Conservation (phyloP, 2,113 vertebrate species). For the Diadophis punctatus region DNA sequence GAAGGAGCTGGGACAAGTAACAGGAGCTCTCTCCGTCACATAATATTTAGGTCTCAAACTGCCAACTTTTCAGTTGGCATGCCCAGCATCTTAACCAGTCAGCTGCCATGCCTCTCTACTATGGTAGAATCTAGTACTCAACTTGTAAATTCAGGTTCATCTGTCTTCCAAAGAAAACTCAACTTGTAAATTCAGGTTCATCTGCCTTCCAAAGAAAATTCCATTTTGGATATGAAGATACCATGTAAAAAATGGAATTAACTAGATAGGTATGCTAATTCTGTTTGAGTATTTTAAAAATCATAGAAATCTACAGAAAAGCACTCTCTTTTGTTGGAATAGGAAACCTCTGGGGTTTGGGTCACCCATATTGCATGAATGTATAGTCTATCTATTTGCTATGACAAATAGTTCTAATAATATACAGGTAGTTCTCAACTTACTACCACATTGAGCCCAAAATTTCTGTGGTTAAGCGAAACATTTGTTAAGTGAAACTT, state of each 20-base stretch:
- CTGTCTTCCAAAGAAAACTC: background rate
- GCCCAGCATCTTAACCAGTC: no score
- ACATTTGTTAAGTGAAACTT: background rate
- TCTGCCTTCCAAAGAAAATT: no score
- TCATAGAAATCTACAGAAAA: background rate
- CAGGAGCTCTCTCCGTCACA: no score
- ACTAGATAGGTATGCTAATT: background rate
- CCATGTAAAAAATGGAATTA: background rate
- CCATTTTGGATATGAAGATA: background rate
- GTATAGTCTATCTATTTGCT: background rate
- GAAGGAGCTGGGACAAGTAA: no score
- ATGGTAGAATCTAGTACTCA: background rate
- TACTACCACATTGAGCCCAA: background rate
- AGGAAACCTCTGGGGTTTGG: background rate
- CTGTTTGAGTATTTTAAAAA: background rate
- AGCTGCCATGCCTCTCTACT: background rate
- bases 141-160: background rate
- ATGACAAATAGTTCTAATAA: conserved; percentile 23
- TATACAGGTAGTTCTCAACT: background rate
- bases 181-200: no score
- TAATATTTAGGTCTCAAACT: no score
- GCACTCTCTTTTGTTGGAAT: background rate
- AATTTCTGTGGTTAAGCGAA: background rate
- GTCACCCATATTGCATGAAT: background rate
- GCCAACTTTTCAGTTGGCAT: no score